Base-by-base conservation (phyloP, 1,140 invertebrate genomes). In the Bombus confusus region DNA sequence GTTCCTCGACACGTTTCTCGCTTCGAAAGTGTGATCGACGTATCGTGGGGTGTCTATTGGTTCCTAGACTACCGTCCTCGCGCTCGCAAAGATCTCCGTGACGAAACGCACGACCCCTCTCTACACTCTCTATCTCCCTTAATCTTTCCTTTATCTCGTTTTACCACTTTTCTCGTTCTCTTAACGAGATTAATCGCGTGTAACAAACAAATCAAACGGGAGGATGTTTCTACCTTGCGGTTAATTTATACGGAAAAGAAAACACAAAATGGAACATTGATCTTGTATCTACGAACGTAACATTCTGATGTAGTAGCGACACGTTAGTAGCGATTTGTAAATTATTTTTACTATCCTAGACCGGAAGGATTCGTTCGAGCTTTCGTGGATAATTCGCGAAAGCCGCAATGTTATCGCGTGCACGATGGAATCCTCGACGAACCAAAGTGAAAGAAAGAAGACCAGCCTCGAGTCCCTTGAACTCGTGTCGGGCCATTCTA, bases 61-160 rank as follows among this genome's bases (percentile, higher is more conserved):
- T 90, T 90, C 87, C 87, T 90, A 87, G 73, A 85, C 72, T 88
- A 86, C 86, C 88, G 86, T 90, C 88, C 88, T 90, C 77, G 86
- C 86, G 72, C 52, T 83, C 66, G 59, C 69, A 83, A 82, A 84
- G 80, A 83, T 90, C 83, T 86, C 88, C 66, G 47, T 85, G 83
- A 86, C 41, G 76, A 75, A 80, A 86, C 57, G 64, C 73, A 85
- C 75, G 79, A 82, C 47, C 25, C 64, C 71, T 52, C 37, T 10
- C 6, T 22, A 73, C 37, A n/a, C 22, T 37, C 37, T 85, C 47
- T 72, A 0, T 80, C 47, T 78, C 12, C 34, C 12, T 84, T 22
- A 10, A 57, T 41, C 22, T 22, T 13, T 78, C 59, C 59, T 9
- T 34, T 8, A 31, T 64, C 34, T 37, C 41, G 9, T 34, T 66